These are phyloP conservation scores for Oedothorax gibbosus DNA, from an alignment of 1,140 invertebrate genomes.

Conservation along the genomic window DNA sequence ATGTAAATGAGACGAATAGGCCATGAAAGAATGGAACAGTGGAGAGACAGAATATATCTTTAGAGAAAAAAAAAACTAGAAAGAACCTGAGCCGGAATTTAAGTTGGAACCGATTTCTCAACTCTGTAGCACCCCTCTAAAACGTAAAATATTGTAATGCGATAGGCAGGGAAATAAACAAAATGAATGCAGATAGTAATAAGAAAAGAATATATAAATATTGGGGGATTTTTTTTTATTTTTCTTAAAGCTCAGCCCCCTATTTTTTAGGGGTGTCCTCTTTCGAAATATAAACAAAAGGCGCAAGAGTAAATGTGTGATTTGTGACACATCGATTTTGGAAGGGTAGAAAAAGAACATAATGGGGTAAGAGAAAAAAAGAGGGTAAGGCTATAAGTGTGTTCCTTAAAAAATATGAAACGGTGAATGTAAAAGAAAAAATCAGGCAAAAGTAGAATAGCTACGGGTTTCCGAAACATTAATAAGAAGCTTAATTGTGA, in stretches of 20 bases:
- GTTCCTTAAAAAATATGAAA: too few relatives aligned
- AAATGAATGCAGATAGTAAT: constrained; percentile 39
- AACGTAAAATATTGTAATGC: constrained; percentile 57
- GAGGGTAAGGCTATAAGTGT: too few relatives aligned
- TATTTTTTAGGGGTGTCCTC: neutral
- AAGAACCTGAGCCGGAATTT: constrained; percentile 52
- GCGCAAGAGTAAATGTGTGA: constrained; percentile 35
- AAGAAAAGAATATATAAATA: constrained; percentile 12
- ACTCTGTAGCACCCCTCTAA: constrained; percentile 30
- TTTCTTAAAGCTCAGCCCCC: too few relatives aligned
- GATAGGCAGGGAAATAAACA: constrained; percentile 42
- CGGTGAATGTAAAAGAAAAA: too few relatives aligned
- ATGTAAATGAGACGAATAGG: constrained; percentile 58
- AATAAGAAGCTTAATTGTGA: too few relatives aligned
- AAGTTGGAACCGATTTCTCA: constrained; percentile 51
- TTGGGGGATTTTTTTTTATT: too few relatives aligned
- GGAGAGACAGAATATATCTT: constrained; percentile 25
- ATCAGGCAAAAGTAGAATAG: too few relatives aligned
- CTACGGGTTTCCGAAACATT: too few relatives aligned
- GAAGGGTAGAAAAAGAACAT: constrained; percentile 20
- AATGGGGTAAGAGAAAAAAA: neutral
- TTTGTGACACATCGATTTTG: constrained; percentile 38
- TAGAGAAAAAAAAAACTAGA: constrained; percentile 22
- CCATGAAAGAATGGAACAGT: constrained; percentile 13
- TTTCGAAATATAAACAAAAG: constrained; percentile 35